Evolutionary conservation across 1,140 invertebrate species (phyloP), one percentile per base, ranked within the genome.

Genomic region (Oedothorax gibbosus): DNA sequence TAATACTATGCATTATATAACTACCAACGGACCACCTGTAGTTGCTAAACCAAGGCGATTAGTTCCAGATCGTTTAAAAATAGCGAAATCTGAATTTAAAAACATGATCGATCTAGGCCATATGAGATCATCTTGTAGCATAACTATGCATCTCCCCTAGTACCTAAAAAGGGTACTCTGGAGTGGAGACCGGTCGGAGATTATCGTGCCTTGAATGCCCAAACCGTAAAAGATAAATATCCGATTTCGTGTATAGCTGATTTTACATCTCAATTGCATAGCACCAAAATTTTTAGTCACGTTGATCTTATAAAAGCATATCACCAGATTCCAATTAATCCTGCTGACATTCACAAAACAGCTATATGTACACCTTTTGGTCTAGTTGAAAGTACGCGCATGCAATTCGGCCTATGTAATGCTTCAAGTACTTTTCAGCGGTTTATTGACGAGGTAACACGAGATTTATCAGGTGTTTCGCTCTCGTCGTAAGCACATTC

Each of bases 111-210:
- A 81, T 50, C 14, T 69, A 7, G 87, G 78, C 2, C 62, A 87
- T 49, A 85, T 88, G 7, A 57, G 82, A 18, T 73, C 81, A 20
- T 89, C 87, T 8, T 80, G 56, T 14, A 87, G 85, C 53, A n/a
- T n/a, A 68, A 71, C 11, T 88, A 79, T 81, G 56, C 86, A 10
- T 88, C 88, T 7, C 86, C 82, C n/a, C 78, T 88, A 71, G 85
- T 89, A 2, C 85, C 79, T 0, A 88, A 88, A 65, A 80, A 75
- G 56, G 49, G 65, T 11, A 66, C n/a, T 15, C 51, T n/a, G 54
- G 85, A 87, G 5, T 85, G 72, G 86, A 5, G 77, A 62, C 60
- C 73, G 3, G 18, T 68, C 15, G 86, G 69, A 35, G 87, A 87
- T 71, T 87, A 65, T 62, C 14, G 77, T 2, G 54, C 18, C 2